Evolutionary conservation across 2,113 vertebrate genomes (phyloP).

Genomic region (Plecotus auritus): DNA sequence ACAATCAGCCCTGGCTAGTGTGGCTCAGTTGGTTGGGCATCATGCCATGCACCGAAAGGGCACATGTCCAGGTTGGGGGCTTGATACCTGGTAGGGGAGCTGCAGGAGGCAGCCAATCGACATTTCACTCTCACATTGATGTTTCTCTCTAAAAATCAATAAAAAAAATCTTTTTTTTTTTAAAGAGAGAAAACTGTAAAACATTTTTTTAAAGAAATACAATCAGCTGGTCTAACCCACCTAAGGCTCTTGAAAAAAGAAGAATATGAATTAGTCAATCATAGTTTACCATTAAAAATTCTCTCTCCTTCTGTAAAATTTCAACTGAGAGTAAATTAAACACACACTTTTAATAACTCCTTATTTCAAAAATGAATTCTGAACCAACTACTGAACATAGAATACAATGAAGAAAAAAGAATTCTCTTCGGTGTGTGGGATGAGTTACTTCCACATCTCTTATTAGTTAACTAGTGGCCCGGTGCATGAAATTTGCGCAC

Average conservation of each 20-base stretch:
- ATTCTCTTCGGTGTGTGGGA: background rate
- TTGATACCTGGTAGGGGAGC: too few species aligned
- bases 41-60: too few species aligned
- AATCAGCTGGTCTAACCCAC: background rate
- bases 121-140: too few species aligned
- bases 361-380: background rate
- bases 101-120: too few species aligned
- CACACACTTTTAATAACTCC: background rate
- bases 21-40: too few species aligned
- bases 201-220: background rate
- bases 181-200: too few species aligned
- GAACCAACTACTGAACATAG: background rate
- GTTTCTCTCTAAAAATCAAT: too few species aligned
- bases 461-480: too few species aligned
- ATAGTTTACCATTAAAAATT: background rate
- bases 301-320: background rate
- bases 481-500: too few species aligned
- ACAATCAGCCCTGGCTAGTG: background rate
- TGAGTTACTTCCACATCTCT: background rate
- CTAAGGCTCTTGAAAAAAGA: background rate
- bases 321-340: slow-evolving; percentile 26
- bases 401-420: background rate
- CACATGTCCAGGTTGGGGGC: too few species aligned
- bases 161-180: too few species aligned
- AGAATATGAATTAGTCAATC: background rate